Conservation (phyloP, 2,888 invertebrate genomes). For the Amblyjoppa proteus region DNA sequence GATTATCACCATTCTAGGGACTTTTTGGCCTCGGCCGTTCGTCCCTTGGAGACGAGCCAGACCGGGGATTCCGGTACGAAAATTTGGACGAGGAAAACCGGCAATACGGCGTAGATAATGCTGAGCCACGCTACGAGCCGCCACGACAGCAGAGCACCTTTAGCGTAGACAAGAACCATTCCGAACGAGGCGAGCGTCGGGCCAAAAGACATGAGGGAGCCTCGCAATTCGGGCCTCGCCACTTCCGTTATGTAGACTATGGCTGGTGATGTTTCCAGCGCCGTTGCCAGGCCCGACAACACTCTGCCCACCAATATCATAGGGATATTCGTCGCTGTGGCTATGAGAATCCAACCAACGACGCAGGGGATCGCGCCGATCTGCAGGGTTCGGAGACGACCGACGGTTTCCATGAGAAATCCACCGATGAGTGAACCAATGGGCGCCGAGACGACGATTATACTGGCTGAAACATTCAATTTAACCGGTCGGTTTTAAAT, state of each 20-base stretch:
- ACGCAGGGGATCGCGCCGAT: constrained; percentile 86
- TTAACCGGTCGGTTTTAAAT: background rate
- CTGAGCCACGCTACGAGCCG: constrained; percentile 87
- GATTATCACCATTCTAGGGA: constrained; percentile 85
- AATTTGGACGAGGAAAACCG: constrained; percentile 85
- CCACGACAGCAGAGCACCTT: constrained; percentile 87
- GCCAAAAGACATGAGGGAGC: constrained; percentile 87
- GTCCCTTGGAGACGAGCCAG: constrained; percentile 87
- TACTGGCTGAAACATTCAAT: constrained; percentile 84
- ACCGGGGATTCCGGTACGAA: constrained; percentile 88
- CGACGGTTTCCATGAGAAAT: constrained; percentile 86
- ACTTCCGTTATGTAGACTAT: constrained; percentile 89
- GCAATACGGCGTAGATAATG: constrained; percentile 86
- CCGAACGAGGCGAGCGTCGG: constrained; percentile 88
- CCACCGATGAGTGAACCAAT: constrained; percentile 86
- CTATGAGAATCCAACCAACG: constrained; percentile 87
- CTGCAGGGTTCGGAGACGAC: constrained; percentile 87
- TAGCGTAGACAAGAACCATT: constrained; percentile 87
- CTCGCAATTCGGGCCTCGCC: constrained; percentile 87
- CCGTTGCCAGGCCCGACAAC: constrained; percentile 87
- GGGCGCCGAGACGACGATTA: constrained; percentile 87
- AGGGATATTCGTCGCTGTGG: constrained; percentile 85
- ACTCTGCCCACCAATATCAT: constrained; percentile 86
- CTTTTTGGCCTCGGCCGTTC: constrained; percentile 86
- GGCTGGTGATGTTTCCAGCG: constrained; percentile 87